Evolutionary conservation across 2,888 invertebrate genomes (phyloP).

Genomic region (Phania funesta): DNA sequence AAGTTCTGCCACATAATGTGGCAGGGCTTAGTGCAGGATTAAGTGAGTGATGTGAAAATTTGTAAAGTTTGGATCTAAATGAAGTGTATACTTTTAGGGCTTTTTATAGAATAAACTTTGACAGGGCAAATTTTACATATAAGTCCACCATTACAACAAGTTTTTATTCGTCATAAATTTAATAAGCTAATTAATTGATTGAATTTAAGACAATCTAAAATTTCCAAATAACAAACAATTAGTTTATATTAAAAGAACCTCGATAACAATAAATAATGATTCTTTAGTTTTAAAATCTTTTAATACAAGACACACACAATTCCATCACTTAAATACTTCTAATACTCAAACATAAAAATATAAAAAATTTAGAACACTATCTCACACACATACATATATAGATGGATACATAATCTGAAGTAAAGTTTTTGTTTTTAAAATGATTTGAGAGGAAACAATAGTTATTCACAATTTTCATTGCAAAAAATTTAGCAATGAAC

Average conservation of each 20-base stretch:
- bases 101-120: too few relatives aligned
- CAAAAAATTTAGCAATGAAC: conserved; percentile 47
- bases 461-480: conserved; percentile 66
- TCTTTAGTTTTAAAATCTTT: conserved; percentile 47
- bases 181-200: too few relatives aligned
- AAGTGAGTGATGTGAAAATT: conserved; percentile 4
- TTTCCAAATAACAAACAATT: conserved; percentile 52
- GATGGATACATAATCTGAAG: background rate
- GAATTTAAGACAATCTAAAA: background rate
- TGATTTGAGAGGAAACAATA: conserved; percentile 58
- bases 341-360: background rate
- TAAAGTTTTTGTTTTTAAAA: conserved; percentile 48
- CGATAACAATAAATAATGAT: conserved; percentile 30
- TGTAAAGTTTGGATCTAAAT: background rate
- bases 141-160: too few relatives aligned
- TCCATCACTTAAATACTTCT: conserved; percentile 35
- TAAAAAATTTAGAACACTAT: background rate
- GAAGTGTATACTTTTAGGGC: too few relatives aligned
- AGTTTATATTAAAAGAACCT: conserved; percentile 58
- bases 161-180: too few relatives aligned
- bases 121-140: too few relatives aligned
- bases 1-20: conserved; percentile 13
- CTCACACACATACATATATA: background rate
- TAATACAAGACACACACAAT: conserved; percentile 39
- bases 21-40: background rate